Conservation (phyloP, 2,113 vertebrate genomes). For the Pseudorectes ferrugineus region DNA sequence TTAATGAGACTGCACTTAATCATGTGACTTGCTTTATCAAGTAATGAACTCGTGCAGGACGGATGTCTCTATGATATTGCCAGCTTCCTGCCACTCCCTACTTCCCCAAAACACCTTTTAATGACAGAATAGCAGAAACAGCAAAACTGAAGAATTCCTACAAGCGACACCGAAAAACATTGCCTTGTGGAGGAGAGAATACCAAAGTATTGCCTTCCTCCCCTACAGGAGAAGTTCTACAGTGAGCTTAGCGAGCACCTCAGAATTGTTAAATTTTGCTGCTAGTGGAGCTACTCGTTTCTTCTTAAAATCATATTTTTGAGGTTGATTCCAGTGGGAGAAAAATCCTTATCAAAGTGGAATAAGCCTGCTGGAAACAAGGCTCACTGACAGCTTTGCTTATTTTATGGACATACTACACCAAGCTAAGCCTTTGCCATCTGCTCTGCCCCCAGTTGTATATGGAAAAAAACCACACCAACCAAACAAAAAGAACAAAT, state of each 20-base stretch:
- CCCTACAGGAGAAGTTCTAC: background rate
- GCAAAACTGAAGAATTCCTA: background rate
- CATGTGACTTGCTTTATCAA: background rate
- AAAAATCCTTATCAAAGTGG: constrained; percentile 7
- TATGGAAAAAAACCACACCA: background rate
- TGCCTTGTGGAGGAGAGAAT: background rate
- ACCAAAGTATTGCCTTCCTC: background rate
- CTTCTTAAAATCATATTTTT: background rate
- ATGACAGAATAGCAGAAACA: background rate
- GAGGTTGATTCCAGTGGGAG: background rate
- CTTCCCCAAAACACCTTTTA: background rate
- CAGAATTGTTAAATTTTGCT: background rate
- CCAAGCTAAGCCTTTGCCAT: constrained; percentile 54
- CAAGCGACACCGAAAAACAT: background rate
- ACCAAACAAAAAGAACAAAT: constrained; percentile 21
- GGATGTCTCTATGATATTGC: background rate
- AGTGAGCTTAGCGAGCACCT: background rate
- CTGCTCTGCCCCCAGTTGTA: constrained; percentile 36
- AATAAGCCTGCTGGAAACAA: background rate
- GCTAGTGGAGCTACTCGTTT: background rate
- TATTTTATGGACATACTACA: constrained; percentile 51
- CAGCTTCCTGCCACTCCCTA: background rate
- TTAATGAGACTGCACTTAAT: background rate
- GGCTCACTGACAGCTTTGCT: background rate
- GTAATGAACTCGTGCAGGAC: background rate